phyloP scores from a whole-genome alignment of 1,140 invertebrate species.

The Drosophila azteca region DNA sequence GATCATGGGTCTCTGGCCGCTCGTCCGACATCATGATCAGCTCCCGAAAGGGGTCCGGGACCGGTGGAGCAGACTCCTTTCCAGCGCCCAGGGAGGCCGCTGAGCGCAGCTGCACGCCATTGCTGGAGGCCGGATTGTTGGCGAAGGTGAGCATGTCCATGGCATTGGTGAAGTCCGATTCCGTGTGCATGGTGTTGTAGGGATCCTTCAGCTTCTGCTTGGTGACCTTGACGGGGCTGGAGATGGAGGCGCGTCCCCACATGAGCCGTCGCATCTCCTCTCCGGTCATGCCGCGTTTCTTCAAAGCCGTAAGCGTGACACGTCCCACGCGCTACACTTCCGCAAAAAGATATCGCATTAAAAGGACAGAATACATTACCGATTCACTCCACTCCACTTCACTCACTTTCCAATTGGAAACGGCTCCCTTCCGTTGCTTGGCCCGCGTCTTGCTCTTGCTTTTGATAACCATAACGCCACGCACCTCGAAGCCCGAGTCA shows the following conservation, averaged over 20 bases:
- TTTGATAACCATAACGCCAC: conserved; percentile 99
- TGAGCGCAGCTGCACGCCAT: conserved; percentile 50
- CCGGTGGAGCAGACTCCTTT: conserved; percentile 7
- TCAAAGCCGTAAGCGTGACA: conserved; percentile 92
- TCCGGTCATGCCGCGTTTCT: conserved; percentile 92
- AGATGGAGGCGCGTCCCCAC: conserved; percentile 94
- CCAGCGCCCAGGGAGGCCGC: conserved; percentile 2
- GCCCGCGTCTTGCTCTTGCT: conserved; percentile 97
- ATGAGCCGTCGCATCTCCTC: conserved; percentile 93
- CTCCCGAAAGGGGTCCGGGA: conserved; percentile 85
- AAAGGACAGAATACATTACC: neutral
- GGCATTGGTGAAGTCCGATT: conserved; percentile 87
- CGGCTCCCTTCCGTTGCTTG: conserved; percentile 97
- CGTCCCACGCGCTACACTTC: conserved; percentile 89
- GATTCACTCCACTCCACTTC: no score
- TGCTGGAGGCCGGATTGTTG: conserved; percentile 84
- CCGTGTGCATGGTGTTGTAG: conserved; percentile 65
- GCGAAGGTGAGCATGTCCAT: conserved; percentile 92
- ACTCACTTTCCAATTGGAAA: conserved; percentile 97
- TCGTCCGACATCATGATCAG: conserved; percentile 85
- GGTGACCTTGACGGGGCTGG: conserved; percentile 90
- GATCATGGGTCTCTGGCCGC: conserved; percentile 79
- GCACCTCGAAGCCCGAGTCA: conserved; percentile 91
- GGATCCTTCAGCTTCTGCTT: conserved; percentile 84
- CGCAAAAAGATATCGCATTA: neutral